These are phyloP conservation scores for Anorthoa munda DNA, from an alignment of 2,888 invertebrate species.

Conservation along the genomic window DNA sequence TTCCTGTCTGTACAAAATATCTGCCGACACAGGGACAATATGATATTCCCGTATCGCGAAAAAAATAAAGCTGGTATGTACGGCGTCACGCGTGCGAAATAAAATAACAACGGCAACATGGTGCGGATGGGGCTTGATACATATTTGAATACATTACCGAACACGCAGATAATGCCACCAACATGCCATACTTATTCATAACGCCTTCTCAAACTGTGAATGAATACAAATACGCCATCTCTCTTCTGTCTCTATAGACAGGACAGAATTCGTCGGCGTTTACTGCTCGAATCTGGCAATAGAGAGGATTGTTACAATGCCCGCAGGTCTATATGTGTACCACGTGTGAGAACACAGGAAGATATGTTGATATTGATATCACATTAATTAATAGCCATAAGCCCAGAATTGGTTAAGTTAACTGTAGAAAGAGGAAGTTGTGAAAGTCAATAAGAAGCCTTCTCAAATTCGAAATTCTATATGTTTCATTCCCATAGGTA, in stretches of 20 bases:
- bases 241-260: constrained; percentile 46
- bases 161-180: constrained; percentile 88
- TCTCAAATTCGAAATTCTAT: background rate
- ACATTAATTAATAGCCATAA: background rate
- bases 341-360: background rate
- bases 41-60: constrained; percentile 81
- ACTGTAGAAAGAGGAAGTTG: background rate
- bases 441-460: background rate
- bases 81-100: constrained; percentile 88
- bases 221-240: constrained; percentile 82
- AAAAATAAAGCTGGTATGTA: constrained; percentile 84
- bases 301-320: constrained; percentile 1
- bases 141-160: constrained; percentile 91
- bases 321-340: background rate
- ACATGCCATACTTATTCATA: constrained; percentile 89
- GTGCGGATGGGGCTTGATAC: constrained; percentile 89
- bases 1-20: constrained; percentile 66
- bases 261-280: constrained; percentile 28
- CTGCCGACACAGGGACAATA: constrained; percentile 74
- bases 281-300: constrained; percentile 45
- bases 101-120: constrained; percentile 89
- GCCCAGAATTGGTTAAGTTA: background rate
- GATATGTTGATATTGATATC: background rate
- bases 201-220: constrained; percentile 82
- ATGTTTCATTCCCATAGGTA: background rate